Conservation (phyloP, 1,140 invertebrate species). For the Mycetomoellerius zeteki region DNA sequence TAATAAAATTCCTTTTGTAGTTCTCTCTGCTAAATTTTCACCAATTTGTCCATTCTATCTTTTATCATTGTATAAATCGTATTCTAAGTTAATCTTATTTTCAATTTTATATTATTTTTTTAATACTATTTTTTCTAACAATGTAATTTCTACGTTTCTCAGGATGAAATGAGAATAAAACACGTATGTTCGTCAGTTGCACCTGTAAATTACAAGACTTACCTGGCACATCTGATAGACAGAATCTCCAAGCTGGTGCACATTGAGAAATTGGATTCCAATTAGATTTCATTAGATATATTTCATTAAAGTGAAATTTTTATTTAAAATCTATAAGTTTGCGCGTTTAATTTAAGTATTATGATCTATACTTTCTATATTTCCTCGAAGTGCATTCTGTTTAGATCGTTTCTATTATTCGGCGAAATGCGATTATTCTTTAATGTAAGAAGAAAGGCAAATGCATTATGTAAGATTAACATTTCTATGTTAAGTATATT, state of each 20-base stretch:
- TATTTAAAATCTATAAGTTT: not conserved
- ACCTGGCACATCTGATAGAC: constrained; percentile 90
- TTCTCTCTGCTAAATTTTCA: not conserved
- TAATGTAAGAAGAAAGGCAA: not conserved
- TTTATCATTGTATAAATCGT: constrained; percentile 18
- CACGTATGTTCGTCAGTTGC: constrained; percentile 90
- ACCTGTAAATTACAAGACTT: constrained; percentile 92
- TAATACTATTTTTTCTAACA: constrained; percentile 9
- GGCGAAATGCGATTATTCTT: not conserved
- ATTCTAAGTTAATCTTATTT: constrained; percentile 4
- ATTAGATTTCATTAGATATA: not conserved
- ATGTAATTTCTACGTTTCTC: constrained; percentile 75
- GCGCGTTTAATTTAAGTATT: not conserved
- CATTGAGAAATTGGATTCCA: constrained; percentile 79
- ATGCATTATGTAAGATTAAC: too few relatives aligned
- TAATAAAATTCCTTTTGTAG: not conserved
- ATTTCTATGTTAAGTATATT: too few relatives aligned
- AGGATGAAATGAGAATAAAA: constrained; percentile 95
- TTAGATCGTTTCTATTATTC: not conserved
- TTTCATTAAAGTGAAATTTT: constrained; percentile 7
- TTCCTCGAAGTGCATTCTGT: not conserved
- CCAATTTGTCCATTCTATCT: not conserved
- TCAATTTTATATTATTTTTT: not conserved
- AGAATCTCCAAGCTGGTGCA: constrained; percentile 89
- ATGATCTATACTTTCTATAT: not conserved